These are phyloP conservation scores for Stenichneumon culpator DNA, from an alignment of 2,888 invertebrate genomes.

Conservation along the genomic window DNA sequence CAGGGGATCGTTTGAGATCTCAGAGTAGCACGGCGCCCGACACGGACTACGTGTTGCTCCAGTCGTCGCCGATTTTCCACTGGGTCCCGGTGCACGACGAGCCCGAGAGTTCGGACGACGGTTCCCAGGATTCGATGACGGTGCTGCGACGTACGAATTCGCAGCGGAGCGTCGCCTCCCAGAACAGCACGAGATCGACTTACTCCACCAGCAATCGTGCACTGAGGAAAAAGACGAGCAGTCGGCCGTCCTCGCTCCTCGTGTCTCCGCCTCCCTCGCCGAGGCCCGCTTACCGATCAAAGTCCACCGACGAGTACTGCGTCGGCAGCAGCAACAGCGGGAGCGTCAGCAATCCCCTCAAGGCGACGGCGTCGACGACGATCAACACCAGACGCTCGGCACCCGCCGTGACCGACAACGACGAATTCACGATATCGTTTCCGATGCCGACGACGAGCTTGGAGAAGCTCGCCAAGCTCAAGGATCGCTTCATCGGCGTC, in stretches of 20 bases:
- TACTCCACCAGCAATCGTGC: constrained; percentile 73
- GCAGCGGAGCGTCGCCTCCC: constrained; percentile 80
- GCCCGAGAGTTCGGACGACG: constrained; percentile 84
- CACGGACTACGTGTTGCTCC: constrained; percentile 87
- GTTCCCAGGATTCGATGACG: constrained; percentile 82
- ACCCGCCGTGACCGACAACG: constrained; percentile 55
- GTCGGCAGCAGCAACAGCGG: constrained; percentile 27
- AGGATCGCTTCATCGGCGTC: constrained; percentile 75
- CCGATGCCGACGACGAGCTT: constrained; percentile 73
- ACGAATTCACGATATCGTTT: constrained; percentile 74
- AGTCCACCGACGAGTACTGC: constrained; percentile 79
- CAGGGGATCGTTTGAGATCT: constrained; percentile 83
- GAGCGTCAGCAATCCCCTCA: constrained; percentile 68
- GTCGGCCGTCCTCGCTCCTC: constrained; percentile 78
- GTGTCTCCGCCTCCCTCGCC: constrained; percentile 81
- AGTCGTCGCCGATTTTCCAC: constrained; percentile 86
- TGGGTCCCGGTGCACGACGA: constrained; percentile 86
- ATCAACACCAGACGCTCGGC: constrained; percentile 61
- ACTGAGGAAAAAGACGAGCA: constrained; percentile 64
- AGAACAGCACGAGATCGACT: constrained; percentile 77
- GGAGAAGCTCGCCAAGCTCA: constrained; percentile 77
- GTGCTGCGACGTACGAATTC: constrained; percentile 80
- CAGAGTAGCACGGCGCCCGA: constrained; percentile 84
- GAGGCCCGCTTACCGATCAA: constrained; percentile 78
- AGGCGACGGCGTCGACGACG: constrained; percentile 46